Percentiles rank a stretch among this genome's conserved stretches.
Evolutionary conservation across 64 coral and sea anemone species (phyloP).

Genomic region (Porites lutea): DNA sequence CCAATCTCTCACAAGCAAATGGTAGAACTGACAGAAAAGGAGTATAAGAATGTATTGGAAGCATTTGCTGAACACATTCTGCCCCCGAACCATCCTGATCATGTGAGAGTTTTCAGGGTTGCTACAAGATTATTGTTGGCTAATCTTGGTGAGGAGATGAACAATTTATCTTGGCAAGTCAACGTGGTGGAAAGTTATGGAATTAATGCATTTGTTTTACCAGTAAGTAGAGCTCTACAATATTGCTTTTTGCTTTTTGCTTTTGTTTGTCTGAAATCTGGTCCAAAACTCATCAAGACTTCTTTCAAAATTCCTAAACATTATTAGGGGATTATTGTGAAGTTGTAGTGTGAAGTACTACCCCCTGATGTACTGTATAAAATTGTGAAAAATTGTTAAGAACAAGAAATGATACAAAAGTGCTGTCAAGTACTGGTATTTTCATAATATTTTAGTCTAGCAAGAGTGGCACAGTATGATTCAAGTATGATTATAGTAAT

Average conservation of each 20-base stretch:
- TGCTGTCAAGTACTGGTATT: no score
- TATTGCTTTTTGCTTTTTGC: background rate
- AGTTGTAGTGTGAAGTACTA: no score
- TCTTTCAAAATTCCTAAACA: no score
- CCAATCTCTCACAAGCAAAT: conserved; percentile 85
- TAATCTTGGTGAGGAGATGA: conserved; percentile 79
- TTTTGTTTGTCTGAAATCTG: no score
- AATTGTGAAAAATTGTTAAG: no score
- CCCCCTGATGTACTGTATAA: no score
- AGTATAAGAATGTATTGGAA: conserved; percentile 86
- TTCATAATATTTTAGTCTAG: no score
- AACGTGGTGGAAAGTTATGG: conserved; percentile 88
- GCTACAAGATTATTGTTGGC: conserved; percentile 82
- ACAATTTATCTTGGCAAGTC: conserved; percentile 92
- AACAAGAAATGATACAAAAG: no score
- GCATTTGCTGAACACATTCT: conserved; percentile 76
- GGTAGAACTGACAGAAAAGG: conserved; percentile 75
- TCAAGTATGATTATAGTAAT: no score
- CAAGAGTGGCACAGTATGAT: no score
- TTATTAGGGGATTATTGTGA: no score
- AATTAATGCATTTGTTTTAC: conserved; percentile 96
- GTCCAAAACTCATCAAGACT: no score
- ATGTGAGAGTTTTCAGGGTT: conserved; percentile 80
- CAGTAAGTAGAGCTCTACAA: conserved; percentile 83
- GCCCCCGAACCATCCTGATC: conserved; percentile 89